phyloP scores from a whole-genome alignment of 2,113 vertebrate genomes.

The Leptodactylus fuscus region DNA sequence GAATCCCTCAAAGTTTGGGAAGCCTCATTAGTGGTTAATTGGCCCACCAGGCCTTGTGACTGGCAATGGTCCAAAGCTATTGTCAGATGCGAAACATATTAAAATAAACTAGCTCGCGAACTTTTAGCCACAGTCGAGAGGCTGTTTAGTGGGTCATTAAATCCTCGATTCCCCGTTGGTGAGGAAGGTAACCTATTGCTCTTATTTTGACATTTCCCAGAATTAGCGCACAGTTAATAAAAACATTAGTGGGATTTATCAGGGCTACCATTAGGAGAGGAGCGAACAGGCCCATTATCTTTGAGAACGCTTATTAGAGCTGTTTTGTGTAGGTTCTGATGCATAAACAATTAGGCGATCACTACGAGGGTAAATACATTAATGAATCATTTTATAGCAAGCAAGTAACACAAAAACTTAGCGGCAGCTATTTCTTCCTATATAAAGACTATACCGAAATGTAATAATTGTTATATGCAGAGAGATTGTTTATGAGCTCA shows the following conservation, averaged over 20 bases:
- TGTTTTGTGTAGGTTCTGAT: constrained; percentile 58
- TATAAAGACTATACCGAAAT: not conserved
- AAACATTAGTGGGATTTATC: constrained; percentile 54
- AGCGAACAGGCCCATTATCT: constrained; percentile 8
- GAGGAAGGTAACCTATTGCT: not conserved
- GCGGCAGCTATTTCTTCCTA: not conserved
- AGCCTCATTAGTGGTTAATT: constrained; percentile 5
- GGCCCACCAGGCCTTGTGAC: not conserved
- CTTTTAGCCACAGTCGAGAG: not conserved
- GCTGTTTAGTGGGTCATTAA: constrained; percentile 6
- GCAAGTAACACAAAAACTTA: not conserved
- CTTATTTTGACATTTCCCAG: constrained; percentile 25
- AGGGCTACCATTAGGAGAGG: constrained; percentile 25
- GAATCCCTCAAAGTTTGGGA: not conserved
- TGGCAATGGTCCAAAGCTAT: not conserved
- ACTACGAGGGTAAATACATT: constrained; percentile 61
- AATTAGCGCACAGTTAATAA: constrained; percentile 27
- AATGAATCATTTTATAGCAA: constrained; percentile 58
- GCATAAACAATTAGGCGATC: constrained; percentile 13
- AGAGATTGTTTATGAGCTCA: not conserved
- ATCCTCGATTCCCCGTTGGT: not conserved
- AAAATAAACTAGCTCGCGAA: not conserved
- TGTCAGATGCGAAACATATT: not conserved
- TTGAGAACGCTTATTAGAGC: constrained; percentile 63
- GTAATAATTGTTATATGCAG: not conserved